Base-by-base conservation (phyloP, 2,888 invertebrate species). In the Apoderus coryli region DNA sequence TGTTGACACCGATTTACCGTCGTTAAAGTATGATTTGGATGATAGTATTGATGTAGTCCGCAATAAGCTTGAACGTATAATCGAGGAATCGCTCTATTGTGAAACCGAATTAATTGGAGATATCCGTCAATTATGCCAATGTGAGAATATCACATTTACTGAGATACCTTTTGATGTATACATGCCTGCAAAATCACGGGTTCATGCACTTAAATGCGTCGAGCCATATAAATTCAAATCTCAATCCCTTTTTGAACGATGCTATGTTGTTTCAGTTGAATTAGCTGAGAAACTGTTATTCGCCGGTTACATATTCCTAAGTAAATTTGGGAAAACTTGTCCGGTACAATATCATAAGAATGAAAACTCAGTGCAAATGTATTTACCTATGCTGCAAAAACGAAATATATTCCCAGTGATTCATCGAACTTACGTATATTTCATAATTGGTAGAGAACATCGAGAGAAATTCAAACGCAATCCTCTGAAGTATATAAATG, bases 311-410 rank as follows among this genome's bases (percentile, higher is more conserved):
- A 71, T 57, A 47, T 66, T 74, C 37, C 48, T 68, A 11, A 76
- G 76, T 47, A 64, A 65, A 41, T 76, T 74, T 50, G 64, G 69
- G 12, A 61, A 65, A 31, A 62, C 66, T 44, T 76, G 76, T 48
- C 77, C 77, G 1, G 74, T 77, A 1, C 65, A 69, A 44, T 55
- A 70, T 27, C 60, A 49, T 44, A 60, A 67, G 42, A 57, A 64
- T 35, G 53, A 60, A 22, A 49, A 59, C 31, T 55, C 63, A 1
- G 48, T 70, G 32, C 59, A 67, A 46, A 60, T 65, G 44, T 72
- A 61, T 46, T 53, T 59, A 32, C 54, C 63, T 6, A 47, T 52
- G 29, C 62, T 60, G 44, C 45, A 47, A 14, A 56, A 50, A 19
- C 53, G 54, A 25, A 53, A 59, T 23, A 44, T 72, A 10, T 69